These are phyloP conservation scores for Macaria liturata DNA, from an alignment of 2,888 invertebrate genomes.

Conservation along the genomic window DNA sequence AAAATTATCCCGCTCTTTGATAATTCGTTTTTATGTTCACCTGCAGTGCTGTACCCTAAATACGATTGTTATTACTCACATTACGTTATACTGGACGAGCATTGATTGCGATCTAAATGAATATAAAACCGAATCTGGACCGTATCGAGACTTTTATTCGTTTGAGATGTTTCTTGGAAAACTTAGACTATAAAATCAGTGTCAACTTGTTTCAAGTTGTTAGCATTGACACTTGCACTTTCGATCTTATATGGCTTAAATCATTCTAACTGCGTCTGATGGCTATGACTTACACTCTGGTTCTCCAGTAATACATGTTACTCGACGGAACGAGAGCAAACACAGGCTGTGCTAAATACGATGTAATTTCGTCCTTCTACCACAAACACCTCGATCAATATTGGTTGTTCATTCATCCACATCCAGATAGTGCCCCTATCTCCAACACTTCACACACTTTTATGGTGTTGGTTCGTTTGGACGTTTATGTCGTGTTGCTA, in stretches of 20 bases:
- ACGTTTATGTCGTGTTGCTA: too few relatives aligned
- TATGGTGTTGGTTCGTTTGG: too few relatives aligned
- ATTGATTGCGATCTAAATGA: constrained; percentile 11
- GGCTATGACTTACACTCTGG: too few relatives aligned
- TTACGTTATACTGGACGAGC: constrained; percentile 11
- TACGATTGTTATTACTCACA: constrained; percentile 16
- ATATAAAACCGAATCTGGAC: constrained; percentile 18
- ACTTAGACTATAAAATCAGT: background rate
- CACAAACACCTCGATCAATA: background rate
- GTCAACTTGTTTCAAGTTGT: too few relatives aligned
- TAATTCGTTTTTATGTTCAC: constrained; percentile 17
- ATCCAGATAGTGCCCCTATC: background rate
- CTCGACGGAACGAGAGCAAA: too few relatives aligned
- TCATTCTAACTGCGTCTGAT: too few relatives aligned
- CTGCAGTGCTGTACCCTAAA: constrained; percentile 21
- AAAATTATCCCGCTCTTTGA: constrained; percentile 14
- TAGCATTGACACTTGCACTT: too few relatives aligned
- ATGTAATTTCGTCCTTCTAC: too few relatives aligned
- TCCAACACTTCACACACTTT: background rate
- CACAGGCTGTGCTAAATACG: too few relatives aligned
- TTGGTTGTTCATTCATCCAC: background rate
- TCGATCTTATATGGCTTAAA: too few relatives aligned
- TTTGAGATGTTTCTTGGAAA: constrained; percentile 3
- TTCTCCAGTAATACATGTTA: too few relatives aligned
- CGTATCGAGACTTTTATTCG: constrained; percentile 8